Evolutionary conservation across 2,888 invertebrate genomes (phyloP), one percentile per base, ranked within the genome.

Genomic region (Brachynemurus nebulosus): DNA sequence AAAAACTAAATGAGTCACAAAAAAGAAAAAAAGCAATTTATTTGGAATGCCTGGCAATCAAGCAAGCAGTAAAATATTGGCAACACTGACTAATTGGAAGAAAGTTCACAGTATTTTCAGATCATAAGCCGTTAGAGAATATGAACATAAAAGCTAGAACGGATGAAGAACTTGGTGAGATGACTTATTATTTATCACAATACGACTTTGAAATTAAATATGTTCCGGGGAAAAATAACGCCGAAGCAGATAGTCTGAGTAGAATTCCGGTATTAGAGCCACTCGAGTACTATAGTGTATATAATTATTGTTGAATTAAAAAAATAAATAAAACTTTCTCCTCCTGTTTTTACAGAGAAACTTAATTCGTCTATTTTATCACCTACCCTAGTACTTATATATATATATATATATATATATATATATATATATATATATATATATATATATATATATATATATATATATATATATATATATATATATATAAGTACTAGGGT

Each of bases 21-120:
- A 52, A 51, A 30, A 45, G 43, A 18, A 49, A 50, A 46, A 53
- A 52, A 46, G 51, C 51, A 23, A 50, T 54, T 27, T 52, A 51
- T 40, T 38, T 53, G 27, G 52, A 54, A 50, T 53, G 52, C 27
- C 20, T 51, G 36, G 50, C 52, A 21, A 53, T 53, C 53, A 2
- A 35, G 5, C 14, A 35, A 6, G 35, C 35, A 35, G 12, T 35
- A 35, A 12, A 6, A 35, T 35, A 50, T 37, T 53, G 54, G 51
- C 51, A 52, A 46, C 43, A 53, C 37, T 53, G 50, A 47, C 21
- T 53, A 16, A 49, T 54, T 16, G 52, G 51, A 25, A 50, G 42
- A 51, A 21, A 44, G 40, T 52, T 54, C 45, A 45, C 37, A 8
- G 50, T 53, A 14, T 48, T 47, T 40, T 49, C 50, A 11, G 53